Evolutionary conservation across 2,888 invertebrate species (phyloP).

Genomic region (Aelia acuminata): DNA sequence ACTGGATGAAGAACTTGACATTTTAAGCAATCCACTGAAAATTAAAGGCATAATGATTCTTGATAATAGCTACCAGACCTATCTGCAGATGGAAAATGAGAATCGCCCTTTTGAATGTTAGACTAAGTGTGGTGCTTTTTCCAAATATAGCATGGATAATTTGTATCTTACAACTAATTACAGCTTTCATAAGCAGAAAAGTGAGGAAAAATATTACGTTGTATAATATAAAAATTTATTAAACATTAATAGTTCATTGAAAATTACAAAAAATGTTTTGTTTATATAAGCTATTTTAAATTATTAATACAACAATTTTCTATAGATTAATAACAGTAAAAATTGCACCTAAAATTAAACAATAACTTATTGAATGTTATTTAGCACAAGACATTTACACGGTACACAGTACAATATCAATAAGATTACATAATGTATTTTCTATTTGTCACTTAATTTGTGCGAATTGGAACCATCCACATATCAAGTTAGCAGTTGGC

Average conservation of each 20-base stretch:
- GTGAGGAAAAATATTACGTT: neutral
- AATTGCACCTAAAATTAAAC: conserved; percentile 12
- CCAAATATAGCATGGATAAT: no score
- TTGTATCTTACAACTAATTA: neutral
- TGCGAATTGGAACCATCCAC: conserved; percentile 16
- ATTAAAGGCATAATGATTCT: no score
- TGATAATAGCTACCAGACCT: no score
- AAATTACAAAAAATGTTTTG: conserved; percentile 1
- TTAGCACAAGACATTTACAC: neutral
- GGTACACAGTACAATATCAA: conserved; percentile 31
- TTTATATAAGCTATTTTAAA: neutral
- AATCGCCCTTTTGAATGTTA: no score
- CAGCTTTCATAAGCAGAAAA: neutral
- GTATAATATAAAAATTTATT: conserved; percentile 40
- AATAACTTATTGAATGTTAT: conserved; percentile 24
- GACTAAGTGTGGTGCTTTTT: no score
- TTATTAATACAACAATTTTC: conserved; percentile 32
- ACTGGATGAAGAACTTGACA: no score
- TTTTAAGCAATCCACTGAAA: no score
- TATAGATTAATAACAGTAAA: conserved; percentile 4
- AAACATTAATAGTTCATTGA: conserved; percentile 32
- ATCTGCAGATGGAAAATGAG: no score
- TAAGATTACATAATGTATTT: conserved; percentile 7
- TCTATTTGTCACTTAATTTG: conserved; percentile 29
- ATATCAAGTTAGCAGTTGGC: conserved; percentile 11